These are phyloP conservation scores for Cepphus grylle DNA, from an alignment of 2,113 vertebrate genomes.

Conservation along the genomic window DNA sequence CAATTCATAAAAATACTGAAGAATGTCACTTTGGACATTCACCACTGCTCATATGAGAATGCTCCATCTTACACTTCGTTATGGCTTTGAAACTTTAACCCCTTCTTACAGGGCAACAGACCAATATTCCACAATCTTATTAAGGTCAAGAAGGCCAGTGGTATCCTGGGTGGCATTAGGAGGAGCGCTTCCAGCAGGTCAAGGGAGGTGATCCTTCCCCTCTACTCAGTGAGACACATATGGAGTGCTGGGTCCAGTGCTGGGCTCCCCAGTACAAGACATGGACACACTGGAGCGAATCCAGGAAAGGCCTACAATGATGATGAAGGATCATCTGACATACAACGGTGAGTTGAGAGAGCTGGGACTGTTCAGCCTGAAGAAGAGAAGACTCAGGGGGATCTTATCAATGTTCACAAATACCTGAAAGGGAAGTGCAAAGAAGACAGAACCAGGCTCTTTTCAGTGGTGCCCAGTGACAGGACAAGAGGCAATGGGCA, in stretches of 20 bases:
- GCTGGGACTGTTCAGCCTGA: background rate
- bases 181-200: background rate
- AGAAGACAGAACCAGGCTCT: background rate
- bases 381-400: background rate
- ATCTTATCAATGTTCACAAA: background rate
- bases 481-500: background rate
- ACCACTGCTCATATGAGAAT: background rate
- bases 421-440: background rate
- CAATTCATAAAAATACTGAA: background rate
- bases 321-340: background rate
- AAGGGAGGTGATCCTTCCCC: background rate
- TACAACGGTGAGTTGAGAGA: background rate
- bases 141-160: background rate
- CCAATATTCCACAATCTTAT: background rate
- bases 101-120: background rate
- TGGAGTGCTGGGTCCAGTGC: background rate
- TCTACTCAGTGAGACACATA: background rate
- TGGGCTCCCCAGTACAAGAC: background rate
- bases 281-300: background rate
- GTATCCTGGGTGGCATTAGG: background rate
- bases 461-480: background rate
- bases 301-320: background rate
- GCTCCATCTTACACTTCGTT: background rate
- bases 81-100: background rate
- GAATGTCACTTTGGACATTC: background rate